These are phyloP conservation scores for Eudyptes chrysolophus DNA, from an alignment of 2,113 vertebrate species.

Conservation along the genomic window DNA sequence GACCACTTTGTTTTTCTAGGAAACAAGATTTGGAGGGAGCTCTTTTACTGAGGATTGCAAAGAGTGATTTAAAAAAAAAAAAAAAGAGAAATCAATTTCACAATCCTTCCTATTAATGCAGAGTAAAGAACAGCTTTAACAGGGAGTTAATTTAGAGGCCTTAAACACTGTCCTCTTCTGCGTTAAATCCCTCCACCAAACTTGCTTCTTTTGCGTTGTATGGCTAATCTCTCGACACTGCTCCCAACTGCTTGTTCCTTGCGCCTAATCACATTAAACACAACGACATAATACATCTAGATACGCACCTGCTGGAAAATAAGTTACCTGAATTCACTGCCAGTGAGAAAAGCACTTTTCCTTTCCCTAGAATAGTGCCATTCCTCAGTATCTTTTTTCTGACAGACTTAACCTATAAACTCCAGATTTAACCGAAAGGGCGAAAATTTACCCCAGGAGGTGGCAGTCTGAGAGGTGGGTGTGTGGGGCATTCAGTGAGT, in stretches of 20 bases:
- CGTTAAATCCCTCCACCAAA: background rate
- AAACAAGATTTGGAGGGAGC: background rate
- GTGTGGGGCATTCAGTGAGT: background rate
- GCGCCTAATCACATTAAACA: background rate
- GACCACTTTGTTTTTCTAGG: background rate
- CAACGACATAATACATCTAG: background rate
- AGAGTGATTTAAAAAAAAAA: background rate
- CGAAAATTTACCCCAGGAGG: background rate
- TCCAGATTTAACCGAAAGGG: background rate
- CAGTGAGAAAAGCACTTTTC: background rate
- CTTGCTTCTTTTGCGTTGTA: background rate
- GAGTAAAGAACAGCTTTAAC: constrained; percentile 27
- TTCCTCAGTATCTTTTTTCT: background rate
- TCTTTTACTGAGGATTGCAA: background rate
- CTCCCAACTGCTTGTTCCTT: background rate
- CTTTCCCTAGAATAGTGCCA: accelerated
- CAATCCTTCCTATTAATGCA: constrained; percentile 10
- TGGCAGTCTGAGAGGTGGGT: background rate
- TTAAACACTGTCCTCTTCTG: background rate
- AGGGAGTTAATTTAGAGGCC: background rate
- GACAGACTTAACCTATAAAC: background rate
- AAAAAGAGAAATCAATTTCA: background rate
- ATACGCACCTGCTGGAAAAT: background rate
- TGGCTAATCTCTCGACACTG: background rate
- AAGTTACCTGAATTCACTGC: background rate